Conservation (phyloP, 2,888 invertebrate species). For the Andrena flavipes region DNA sequence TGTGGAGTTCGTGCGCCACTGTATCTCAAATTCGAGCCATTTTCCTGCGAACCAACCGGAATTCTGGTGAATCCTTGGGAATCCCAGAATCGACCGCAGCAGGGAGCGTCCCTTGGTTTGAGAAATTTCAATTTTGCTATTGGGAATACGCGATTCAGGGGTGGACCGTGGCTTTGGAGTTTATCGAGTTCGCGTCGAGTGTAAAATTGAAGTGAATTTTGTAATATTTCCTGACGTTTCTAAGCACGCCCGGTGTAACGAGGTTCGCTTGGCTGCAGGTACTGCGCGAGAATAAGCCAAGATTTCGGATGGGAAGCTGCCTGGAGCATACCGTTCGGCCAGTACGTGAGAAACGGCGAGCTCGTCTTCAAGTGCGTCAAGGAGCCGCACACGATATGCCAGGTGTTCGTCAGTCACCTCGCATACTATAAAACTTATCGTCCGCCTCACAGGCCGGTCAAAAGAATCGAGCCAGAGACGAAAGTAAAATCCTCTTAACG, state of each 20-base stretch:
- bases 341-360: slow-evolving; percentile 69
- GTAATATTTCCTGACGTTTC: background rate
- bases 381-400: slow-evolving; percentile 74
- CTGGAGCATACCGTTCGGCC: slow-evolving; percentile 70
- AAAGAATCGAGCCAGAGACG: background rate
- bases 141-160: too few species aligned
- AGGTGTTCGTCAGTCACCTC: slow-evolving; percentile 65
- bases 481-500: slow-evolving; percentile 2
- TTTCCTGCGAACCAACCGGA: too few species aligned
- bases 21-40: too few species aligned
- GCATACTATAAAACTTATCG: slow-evolving; percentile 35
- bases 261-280: slow-evolving; percentile 56
- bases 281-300: slow-evolving; percentile 70
- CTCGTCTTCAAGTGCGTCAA: slow-evolving; percentile 73
- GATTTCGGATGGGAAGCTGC: slow-evolving; percentile 73
- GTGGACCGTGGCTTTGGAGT: too few species aligned
- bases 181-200: background rate
- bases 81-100: too few species aligned
- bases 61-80: too few species aligned
- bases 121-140: too few species aligned
- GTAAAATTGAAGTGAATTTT: background rate
- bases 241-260: background rate
- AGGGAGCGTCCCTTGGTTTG: too few species aligned
- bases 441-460: slow-evolving; percentile 9
- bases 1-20: too few species aligned